phyloP scores from a whole-genome alignment of 2,888 invertebrate genomes.

The Drosophila phalerata region DNA sequence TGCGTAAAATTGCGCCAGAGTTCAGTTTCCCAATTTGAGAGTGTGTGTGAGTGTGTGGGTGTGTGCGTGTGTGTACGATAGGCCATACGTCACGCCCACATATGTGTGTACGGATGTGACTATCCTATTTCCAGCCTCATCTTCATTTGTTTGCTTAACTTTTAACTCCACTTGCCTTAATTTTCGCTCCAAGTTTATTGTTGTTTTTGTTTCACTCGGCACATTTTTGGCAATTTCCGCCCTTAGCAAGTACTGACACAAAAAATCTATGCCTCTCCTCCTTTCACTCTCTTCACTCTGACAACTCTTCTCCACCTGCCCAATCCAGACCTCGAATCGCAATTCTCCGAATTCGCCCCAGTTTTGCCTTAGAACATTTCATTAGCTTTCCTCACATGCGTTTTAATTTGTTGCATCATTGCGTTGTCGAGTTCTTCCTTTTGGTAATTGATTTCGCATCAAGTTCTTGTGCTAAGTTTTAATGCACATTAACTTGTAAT shows the following conservation, averaged over 20 bases:
- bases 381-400: constrained; percentile 64
- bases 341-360: not conserved
- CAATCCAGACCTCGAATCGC: not conserved
- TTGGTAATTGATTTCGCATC: constrained; percentile 66
- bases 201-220: constrained; percentile 65
- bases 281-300: not conserved
- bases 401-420: constrained; percentile 77
- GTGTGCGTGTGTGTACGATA: constrained; percentile 39
- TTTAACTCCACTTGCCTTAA: constrained; percentile 78
- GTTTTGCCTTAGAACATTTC: constrained; percentile 54
- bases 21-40: constrained; percentile 48
- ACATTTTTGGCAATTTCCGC: constrained; percentile 74
- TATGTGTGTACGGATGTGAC: constrained; percentile 7
- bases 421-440: constrained; percentile 53
- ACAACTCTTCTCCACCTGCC: constrained; percentile 6
- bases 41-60: constrained; percentile 10
- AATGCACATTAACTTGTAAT: constrained; percentile 63
- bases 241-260: constrained; percentile 39
- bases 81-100: constrained; percentile 59
- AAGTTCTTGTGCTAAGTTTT: constrained; percentile 57
- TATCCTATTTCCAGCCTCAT: constrained; percentile 32
- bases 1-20: constrained; percentile 71
- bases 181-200: constrained; percentile 63
- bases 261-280: constrained; percentile 25
- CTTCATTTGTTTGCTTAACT: constrained; percentile 76